Base-by-base conservation (phyloP, 2,797 vertebrate species). In the Rhabdophis nuchalis region DNA sequence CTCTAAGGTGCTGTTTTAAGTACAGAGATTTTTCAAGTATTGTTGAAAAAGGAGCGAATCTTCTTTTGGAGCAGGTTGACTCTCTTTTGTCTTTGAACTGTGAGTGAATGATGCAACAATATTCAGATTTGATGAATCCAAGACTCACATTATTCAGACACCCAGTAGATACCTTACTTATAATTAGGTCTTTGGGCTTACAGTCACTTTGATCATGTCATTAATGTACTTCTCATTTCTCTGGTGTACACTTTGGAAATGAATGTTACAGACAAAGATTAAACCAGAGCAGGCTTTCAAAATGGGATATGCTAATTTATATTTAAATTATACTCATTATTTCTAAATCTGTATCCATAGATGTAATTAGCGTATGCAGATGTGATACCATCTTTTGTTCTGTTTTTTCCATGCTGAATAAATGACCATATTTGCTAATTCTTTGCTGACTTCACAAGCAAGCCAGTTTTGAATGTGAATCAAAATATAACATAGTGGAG, bases 271-370 rank as follows among this genome's bases (percentile, higher is more conserved):
- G 46, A 91, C 20, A 36, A 32, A 56, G 25, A 72, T 32, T 20
- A 27, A 13, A n/a, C 6, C 72, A 87, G 72, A 92, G 92, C 92
- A 0, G 4, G 0, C 27, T 3, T 5, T 89, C 54, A 86, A 54
- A 20, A 57, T 7, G 16, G 56, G 5, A 20, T 58, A 46, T 46
- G 56, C 57, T 85, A 12, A 85, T 85, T 85, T n/a, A 16, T 85
- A 85, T 58, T 82, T 90, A 58, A 85, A 90, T 90, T 60, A 90
- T 77, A 90, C 8, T 32, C 36, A 85, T 90, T 58, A 85, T 85
- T 85, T 85, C 54, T 58, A 46, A 90, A 32, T n/a, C 7, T 82
- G 54, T 58, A 85, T 82, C 89, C 50, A 10, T 72, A 72, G 29
- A n/a, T 72, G 53, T 82, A 85, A 85, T 58, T 85, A 58, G 36